phyloP scores from a whole-genome alignment of 2,888 invertebrate species.

The Homarus gammarus region DNA sequence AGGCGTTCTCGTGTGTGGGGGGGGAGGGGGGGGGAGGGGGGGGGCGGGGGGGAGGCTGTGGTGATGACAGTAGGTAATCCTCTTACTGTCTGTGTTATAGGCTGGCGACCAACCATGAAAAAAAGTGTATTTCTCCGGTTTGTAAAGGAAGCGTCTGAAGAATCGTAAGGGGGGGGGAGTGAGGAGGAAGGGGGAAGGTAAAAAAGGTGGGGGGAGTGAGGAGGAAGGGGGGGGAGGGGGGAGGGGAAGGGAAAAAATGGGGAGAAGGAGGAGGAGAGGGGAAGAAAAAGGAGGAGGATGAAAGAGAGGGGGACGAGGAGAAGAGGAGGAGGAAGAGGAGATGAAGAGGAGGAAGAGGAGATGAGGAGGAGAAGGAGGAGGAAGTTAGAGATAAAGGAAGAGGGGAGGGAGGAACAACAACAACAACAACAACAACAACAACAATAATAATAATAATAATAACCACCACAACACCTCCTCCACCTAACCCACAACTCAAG shows the following conservation, averaged over 20 bases:
- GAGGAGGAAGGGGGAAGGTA: too few species aligned
- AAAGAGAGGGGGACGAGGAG: background rate
- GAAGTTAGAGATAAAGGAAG: background rate
- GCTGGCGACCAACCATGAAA: too few species aligned
- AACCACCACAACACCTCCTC: too few species aligned
- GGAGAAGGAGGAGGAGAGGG: background rate
- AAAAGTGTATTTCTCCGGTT: too few species aligned
- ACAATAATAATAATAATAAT: too few species aligned
- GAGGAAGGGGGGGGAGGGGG: background rate
- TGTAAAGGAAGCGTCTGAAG: too few species aligned
- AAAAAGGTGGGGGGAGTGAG: too few species aligned
- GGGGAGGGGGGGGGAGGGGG: background rate
- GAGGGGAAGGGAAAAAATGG: background rate
- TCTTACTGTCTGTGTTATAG: too few species aligned
- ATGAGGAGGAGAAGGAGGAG: background rate
- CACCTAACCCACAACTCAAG: too few species aligned
- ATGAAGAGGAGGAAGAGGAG: background rate
- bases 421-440: slow-evolving; percentile 4
- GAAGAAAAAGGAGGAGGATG: background rate
- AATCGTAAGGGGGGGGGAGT: too few species aligned
- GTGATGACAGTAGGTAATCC: too few species aligned
- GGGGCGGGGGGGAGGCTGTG: background rate
- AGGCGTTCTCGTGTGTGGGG: too few species aligned
- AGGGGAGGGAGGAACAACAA: background rate
- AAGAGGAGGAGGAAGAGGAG: background rate